Base-by-base conservation (phyloP, 2,888 invertebrate genomes). In the Willowsia nigromaculata region DNA sequence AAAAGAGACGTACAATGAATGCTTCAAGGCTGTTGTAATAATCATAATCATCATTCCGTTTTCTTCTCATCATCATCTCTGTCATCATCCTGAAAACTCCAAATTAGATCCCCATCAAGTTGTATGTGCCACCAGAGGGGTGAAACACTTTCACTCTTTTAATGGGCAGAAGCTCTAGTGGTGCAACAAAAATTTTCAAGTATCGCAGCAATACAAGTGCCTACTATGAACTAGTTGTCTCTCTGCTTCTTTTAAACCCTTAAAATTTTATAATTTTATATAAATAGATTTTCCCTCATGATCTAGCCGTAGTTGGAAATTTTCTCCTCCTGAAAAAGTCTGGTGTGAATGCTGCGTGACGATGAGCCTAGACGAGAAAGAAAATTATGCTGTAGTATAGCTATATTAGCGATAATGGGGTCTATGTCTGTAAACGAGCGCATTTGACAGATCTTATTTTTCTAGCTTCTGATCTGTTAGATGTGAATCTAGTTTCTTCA, bases 81-180 rank as follows among this genome's bases (percentile, higher is more conserved):
- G 15, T 81, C 81, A 86, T 53, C 83, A 53, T 87, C 25, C 15
- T 62, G 76, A 82, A 87, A 83, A 83, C 59, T 88, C 27, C 27
- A 88, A 88, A 88, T 88, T 88, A 83, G 88, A 88, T 82, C 62
- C 88, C 83, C 88, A 83, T 88, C 88, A 83, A 83, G 33, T 83
- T 88, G 62, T 88, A 88, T 76, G 71, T 87, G 74, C 33, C 81
- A 87, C 87, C 81, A 74, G 87, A 81, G 81, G 81, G 81, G 87
- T 87, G 81, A 82, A 87, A 81, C 68, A 86, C 86, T 85, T 85
- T 89, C 81, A 56, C 87, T 80, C 62, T 89, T 84, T 83, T 91
- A 90, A 91, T 91, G 84, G 88, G 86, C 81, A 88, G 85, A 90
- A 87, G 86, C 90, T 91, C 90, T 90, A 91, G 82, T 91, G 88